Evolutionary conservation across 2,797 vertebrate genomes (phyloP), one percentile per base, ranked within the genome.

Genomic region (Anniella stebbinsi): DNA sequence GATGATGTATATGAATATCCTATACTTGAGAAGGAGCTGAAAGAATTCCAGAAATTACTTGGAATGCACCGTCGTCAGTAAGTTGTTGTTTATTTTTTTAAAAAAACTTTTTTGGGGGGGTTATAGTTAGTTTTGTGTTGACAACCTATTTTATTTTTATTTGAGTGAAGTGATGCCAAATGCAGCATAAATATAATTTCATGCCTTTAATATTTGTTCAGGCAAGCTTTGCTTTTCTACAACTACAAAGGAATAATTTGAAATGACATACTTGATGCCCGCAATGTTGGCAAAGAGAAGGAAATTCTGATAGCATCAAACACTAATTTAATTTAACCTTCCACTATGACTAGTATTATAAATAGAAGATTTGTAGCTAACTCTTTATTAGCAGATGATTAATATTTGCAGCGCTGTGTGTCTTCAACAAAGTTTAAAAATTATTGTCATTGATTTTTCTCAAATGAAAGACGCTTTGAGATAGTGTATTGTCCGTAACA

Each of bases 1-100:
- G 99, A 99, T 95, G 99, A 99, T 94, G 98, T 99, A 54, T 99
- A 98, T 89, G 98, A 99, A 93, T 99, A 98, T 93, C 99, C 99
- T 0, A 81, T 97, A 80, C 97, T 99, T 92, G 99, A 99, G 95
- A 98, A 98, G 86, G 98, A 99, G 38, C 94, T 98, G 92, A 98
- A 98, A 96, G 98, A 99, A 93, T 98, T 99, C 93, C 99, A 99
- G 94, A 99, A 98, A 95, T 97, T 99, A 92, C 98, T 99, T 88
- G 98, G 98, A 83, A 98, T 98, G 97, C 98, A 99, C 93, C 98
- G 98, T 91, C 98, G 98, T 92, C 98, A 99, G 99, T 99, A 97
- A 98, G 99, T 98, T 84, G 72, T 36, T 11, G 98, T 98, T 77
- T 78, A 88, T 66, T 54, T 23, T 89, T 60, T 84, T 89, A 13